Percentiles rank a stretch among this genome's conserved stretches.
These are phyloP conservation scores for Philereme transversata DNA, from an alignment of 2,888 invertebrate genomes.

Conservation along the genomic window DNA sequence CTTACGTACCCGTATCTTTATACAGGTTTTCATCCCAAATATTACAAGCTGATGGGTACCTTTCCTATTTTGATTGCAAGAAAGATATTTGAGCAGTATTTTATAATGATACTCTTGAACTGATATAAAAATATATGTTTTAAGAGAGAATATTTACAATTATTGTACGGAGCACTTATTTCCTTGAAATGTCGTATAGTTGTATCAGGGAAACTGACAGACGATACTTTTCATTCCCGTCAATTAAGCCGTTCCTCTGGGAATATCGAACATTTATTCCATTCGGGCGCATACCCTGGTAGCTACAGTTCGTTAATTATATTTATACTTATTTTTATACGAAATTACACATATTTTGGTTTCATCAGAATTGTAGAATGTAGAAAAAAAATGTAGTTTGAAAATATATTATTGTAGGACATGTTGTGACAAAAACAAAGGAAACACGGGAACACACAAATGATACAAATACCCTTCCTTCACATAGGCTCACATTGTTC, in stretches of 20 bases:
- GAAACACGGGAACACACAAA: conserved; percentile 9
- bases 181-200: background rate
- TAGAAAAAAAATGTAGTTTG: background rate
- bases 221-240: conserved; percentile 11
- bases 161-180: background rate
- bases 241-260: conserved; percentile 9
- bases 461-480: conserved; percentile 42
- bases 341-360: background rate
- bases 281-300: conserved; percentile 3
- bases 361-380: too few species aligned
- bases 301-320: background rate
- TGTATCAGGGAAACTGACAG: conserved; percentile 6
- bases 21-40: background rate
- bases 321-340: background rate
- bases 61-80: background rate
- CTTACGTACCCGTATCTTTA: conserved; percentile 1
- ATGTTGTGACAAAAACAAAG: conserved; percentile 13
- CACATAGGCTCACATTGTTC: conserved; percentile 66
- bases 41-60: background rate
- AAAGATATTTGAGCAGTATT: background rate
- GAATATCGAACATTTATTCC: conserved; percentile 13
- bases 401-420: background rate
- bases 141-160: too few species aligned
- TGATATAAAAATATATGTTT: too few species aligned
- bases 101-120: too few species aligned